These are phyloP conservation scores for Patella depressa DNA, from an alignment of 2,888 invertebrate genomes.

Conservation along the genomic window DNA sequence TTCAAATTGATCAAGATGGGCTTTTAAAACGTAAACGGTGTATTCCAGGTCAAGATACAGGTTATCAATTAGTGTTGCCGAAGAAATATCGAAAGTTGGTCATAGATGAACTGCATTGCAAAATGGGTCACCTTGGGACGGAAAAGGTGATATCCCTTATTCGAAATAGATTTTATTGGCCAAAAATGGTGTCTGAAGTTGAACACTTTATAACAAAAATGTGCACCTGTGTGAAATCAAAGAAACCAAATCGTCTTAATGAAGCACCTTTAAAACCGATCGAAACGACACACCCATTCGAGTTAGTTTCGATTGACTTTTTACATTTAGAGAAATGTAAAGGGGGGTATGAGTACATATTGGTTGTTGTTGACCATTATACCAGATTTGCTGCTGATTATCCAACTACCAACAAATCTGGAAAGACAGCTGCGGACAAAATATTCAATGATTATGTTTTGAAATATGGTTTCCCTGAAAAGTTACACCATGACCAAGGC, in stretches of 20 bases:
- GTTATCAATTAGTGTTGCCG: slow-evolving; percentile 15
- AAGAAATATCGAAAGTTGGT: neutral
- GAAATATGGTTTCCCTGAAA: no score
- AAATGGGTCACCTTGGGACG: slow-evolving; percentile 16
- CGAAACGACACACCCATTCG: slow-evolving; percentile 17
- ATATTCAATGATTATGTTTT: no score
- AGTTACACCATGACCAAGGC: no score
- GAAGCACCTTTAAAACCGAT: slow-evolving; percentile 18
- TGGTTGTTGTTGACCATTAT: slow-evolving; percentile 24
- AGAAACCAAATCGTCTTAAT: neutral
- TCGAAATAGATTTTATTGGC: neutral
- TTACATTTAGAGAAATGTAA: slow-evolving; percentile 20
- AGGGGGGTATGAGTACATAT: slow-evolving; percentile 22
- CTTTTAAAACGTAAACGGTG: neutral
- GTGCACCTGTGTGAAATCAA: neutral
- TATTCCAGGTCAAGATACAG: neutral
- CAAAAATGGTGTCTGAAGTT: neutral
- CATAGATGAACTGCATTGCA: slow-evolving; percentile 11
- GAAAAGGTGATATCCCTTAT: neutral
- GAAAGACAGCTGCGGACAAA: slow-evolving; percentile 1
- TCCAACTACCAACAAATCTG: slow-evolving; percentile 19
- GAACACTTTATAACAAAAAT: neutral
- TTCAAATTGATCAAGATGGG: slow-evolving; percentile 16
- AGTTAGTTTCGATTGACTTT: slow-evolving; percentile 24
- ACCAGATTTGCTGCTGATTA: slow-evolving; percentile 22